Percentiles rank a stretch among this genome's conserved stretches.
These are phyloP conservation scores for Periplaneta americana DNA, from an alignment of 1,140 invertebrate genomes.

Conservation along the genomic window DNA sequence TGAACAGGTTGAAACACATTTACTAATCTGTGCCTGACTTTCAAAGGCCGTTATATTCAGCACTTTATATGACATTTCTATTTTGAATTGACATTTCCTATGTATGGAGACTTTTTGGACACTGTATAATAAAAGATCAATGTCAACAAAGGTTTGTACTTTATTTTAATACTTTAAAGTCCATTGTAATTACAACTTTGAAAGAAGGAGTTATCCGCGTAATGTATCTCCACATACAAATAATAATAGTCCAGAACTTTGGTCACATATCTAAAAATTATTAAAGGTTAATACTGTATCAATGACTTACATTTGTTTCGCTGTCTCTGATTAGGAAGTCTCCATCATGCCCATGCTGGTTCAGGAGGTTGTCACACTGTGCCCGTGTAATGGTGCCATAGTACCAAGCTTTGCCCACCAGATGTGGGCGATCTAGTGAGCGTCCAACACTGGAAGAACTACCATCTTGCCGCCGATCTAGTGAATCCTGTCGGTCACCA, in stretches of 20 bases:
- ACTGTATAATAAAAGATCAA: too few relatives aligned
- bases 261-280: neutral
- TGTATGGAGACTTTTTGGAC: too few relatives aligned
- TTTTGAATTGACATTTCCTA: too few relatives aligned
- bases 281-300: neutral
- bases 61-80: too few relatives aligned
- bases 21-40: too few relatives aligned
- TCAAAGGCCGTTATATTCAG: too few relatives aligned
- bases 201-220: too few relatives aligned
- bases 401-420: constrained; percentile 88
- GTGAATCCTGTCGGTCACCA: constrained; percentile 37
- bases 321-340: constrained; percentile 98
- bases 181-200: too few relatives aligned
- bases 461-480: constrained; percentile 39
- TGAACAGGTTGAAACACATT: too few relatives aligned
- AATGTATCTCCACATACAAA: too few relatives aligned
- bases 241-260: neutral
- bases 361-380: constrained; percentile 91
- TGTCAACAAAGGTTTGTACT: too few relatives aligned
- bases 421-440: constrained; percentile 54
- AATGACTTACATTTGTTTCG: constrained; percentile 92
- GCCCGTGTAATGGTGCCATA: constrained; percentile 91
- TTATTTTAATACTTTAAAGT: too few relatives aligned
- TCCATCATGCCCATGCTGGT: constrained; percentile 90
- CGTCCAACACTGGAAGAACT: constrained; percentile 21